These are phyloP conservation scores for Etheostoma cragini DNA, from an alignment of 2,113 vertebrate genomes.

Conservation along the genomic window DNA sequence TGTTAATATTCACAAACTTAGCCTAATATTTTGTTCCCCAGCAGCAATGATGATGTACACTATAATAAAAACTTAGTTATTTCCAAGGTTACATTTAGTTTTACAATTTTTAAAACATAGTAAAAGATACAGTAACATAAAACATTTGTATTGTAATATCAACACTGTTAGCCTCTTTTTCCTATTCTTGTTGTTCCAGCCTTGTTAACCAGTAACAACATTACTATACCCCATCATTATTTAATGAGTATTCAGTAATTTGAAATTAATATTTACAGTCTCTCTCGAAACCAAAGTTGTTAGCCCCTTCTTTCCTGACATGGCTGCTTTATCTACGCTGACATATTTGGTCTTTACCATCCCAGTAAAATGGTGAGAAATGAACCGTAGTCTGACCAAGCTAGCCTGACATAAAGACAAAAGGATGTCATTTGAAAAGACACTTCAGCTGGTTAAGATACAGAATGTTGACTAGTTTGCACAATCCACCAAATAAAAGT, in stretches of 20 bases:
- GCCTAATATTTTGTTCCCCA: background rate
- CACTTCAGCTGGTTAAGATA: constrained; percentile 22
- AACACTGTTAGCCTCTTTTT: background rate
- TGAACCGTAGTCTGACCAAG: background rate
- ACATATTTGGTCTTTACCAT: background rate
- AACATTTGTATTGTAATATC: background rate
- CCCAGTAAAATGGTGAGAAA: background rate
- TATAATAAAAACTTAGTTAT: too few relatives aligned
- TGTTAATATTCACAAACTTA: background rate
- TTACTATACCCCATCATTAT: background rate
- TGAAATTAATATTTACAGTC: background rate
- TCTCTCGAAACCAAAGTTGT: background rate
- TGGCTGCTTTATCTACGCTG: background rate
- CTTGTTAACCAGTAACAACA: background rate
- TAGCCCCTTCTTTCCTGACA: background rate
- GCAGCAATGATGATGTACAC: background rate
- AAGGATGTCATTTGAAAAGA: constrained; percentile 19
- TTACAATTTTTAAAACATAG: background rate
- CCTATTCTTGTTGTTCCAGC: background rate
- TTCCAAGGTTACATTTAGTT: background rate
- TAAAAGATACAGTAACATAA: background rate
- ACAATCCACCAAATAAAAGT: constrained; percentile 38
- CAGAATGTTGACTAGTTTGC: constrained; percentile 21
- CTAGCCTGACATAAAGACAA: constrained; percentile 4
- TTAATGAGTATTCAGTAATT: background rate